Evolutionary conservation across 2,113 vertebrate species (phyloP), one percentile per base, ranked within the genome.

Genomic region (Cyprinodon tularosa): DNA sequence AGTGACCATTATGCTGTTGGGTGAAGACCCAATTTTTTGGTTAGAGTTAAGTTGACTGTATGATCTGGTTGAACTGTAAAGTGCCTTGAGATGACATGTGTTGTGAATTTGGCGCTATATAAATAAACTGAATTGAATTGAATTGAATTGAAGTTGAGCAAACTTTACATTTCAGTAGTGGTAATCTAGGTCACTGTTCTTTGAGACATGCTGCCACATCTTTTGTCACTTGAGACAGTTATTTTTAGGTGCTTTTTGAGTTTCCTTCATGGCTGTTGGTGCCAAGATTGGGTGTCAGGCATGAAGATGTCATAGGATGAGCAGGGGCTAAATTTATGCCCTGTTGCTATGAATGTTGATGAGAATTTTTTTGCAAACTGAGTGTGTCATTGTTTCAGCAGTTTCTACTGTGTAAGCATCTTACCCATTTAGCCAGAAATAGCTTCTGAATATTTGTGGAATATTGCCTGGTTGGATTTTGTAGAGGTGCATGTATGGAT

Each of bases 161-260:
- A 38, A 42, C 67, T 74, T 62, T 76, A 66, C 14, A 72, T 83
- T 86, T 82, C 78, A 83, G 74, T 73, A 67, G 84, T 36, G 71
- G 80, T 69, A 87, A 91, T 91, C 82, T 90, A 83, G 88, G 91
- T 78, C 90, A 88, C 1, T 78, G 87, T 61, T 77, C 83, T 84
- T 90, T 86, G 88, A 91, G 85, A 94, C 86, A 87, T 81, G 75
- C 62, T 67, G 77, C 88, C 77, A 39, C 64, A 77, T 90, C 88
- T 93, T 94, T 94, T 93, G 91, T 94, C 89, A 93, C 91, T 93
- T 93, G 89, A 93, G 92, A 92, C 90, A 90, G 91, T 91, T 95
- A 95, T 94, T 92, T 94, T 93, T 94, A 94, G 93, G 86, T 71
- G 84, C 80, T 93, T 93, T 93, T 91, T 77, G 87, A 92, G 77